Percentiles rank a stretch among this genome's conserved stretches.
These are phyloP conservation scores for Palaemon carinicauda DNA, from an alignment of 1,140 invertebrate species.

Conservation along the genomic window DNA sequence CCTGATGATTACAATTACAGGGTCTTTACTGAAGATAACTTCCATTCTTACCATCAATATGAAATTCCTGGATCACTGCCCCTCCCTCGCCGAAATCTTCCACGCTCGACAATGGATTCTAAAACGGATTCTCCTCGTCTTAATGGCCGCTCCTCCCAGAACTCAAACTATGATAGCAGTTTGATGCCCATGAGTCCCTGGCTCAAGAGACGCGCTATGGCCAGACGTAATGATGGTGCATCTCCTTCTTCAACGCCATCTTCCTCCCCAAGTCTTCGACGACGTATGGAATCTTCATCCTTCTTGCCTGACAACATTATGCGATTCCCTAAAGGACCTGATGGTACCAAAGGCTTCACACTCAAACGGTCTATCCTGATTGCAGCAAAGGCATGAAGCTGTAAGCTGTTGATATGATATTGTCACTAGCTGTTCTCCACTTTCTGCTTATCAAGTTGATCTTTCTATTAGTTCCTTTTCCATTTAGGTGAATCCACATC, in stretches of 20 bases:
- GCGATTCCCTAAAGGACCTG: conserved; percentile 81
- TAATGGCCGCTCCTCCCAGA: background rate
- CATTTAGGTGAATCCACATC: too few species aligned
- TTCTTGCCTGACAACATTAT: conserved; percentile 69
- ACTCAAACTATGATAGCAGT: background rate
- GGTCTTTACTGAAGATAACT: too few species aligned
- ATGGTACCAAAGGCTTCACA: conserved; percentile 80
- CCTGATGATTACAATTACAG: background rate
- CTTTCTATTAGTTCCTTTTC: too few species aligned
- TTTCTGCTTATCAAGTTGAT: too few species aligned
- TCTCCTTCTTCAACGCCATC: background rate
- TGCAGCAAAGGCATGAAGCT: background rate
- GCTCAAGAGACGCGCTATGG: conserved; percentile 27
- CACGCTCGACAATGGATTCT: background rate
- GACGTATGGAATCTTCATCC: conserved; percentile 15
- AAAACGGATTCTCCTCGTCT: background rate
- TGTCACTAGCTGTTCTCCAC: too few species aligned
- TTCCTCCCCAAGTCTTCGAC: conserved; percentile 30
- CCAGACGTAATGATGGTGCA: background rate
- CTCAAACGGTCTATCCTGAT: background rate
- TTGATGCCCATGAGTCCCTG: conserved; percentile 39
- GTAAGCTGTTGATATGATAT: too few species aligned
- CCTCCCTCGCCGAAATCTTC: background rate
- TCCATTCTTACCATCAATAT: too few species aligned
- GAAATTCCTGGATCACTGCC: background rate